Evolutionary conservation across 2,888 invertebrate species (phyloP), one percentile per base, ranked within the genome.

Genomic region (Poecilus cupreus): DNA sequence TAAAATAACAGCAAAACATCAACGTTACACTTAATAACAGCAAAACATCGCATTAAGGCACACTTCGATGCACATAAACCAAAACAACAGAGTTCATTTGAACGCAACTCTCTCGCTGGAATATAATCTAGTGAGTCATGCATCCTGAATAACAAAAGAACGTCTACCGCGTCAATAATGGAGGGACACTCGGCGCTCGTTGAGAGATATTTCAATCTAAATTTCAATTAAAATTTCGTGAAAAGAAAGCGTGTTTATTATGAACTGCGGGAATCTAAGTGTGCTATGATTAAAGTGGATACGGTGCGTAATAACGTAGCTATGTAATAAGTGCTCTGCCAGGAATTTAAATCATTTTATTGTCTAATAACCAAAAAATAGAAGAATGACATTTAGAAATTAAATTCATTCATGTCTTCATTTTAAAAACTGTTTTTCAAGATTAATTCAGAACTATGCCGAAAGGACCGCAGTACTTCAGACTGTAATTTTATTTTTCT

Each of bases 51-150:
- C 64, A 13, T 6, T 37, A 68, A 16, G 20, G 37, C 37, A 68
- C 64, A 68, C 64, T 68, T 37, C 32, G 20, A 68, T 68, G 64
- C 18, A 39, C 64, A 68, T 37, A 16, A 11, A 68, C 64, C 64
- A 68, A 68, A 68, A 68, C 37, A 68, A 37, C 32, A 68, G 26
- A 57, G 18, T 22, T 57, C 16, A 60, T 13, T 60, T 60, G 60
- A 10, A 68, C 8, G 64, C 64, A 32, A 37, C n/a, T 16, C 37
- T 32, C 64, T 37, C 60, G 26, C 54, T 22, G 64, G n/a, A n/a
- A n/a, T n/a, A n/a, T 68, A 68, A 68, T 68, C 64, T 68, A 37
- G 37, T 68, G 64, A 68, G 64, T 68, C 64, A 68, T 68, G 64
- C 64, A 68, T 68, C 18, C 64, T 68, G 64, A 13, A 37, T 37